Conservation (phyloP, 2,797 vertebrate genomes). For the Scyliorhinus canicula region DNA sequence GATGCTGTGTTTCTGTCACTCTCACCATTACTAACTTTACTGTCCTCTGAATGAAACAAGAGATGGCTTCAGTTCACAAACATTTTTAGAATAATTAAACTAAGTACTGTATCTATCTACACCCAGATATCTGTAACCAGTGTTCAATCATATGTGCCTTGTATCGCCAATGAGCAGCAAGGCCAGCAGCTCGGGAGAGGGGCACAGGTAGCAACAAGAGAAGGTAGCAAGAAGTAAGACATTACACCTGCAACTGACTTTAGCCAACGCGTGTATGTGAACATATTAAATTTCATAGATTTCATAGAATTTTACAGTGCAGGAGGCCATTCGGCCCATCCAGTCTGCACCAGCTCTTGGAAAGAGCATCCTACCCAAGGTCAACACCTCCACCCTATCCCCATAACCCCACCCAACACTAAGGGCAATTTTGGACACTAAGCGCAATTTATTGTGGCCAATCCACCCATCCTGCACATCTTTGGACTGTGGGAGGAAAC, state of each 20-base stretch:
- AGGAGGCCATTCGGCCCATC: no score
- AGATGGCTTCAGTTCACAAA: not conserved
- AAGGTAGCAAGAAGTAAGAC: not conserved
- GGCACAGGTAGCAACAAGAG: not conserved
- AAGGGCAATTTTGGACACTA: no score
- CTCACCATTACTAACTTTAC: constrained; percentile 48
- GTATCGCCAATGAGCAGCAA: not conserved
- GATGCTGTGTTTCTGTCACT: constrained; percentile 49
- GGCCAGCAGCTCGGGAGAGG: not conserved
- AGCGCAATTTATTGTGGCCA: no score
- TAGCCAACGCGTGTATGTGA: not conserved
- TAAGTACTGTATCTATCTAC: not conserved
- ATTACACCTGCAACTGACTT: not conserved
- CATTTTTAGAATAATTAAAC: not conserved
- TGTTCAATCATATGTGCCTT: not conserved
- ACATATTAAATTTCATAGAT: no score
- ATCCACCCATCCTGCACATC: no score
- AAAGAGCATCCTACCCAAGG: no score
- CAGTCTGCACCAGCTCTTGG: no score
- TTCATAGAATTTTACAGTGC: no score
- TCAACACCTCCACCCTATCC: no score
- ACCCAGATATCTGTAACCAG: not conserved
- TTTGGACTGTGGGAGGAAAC: no score
- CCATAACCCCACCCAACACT: no score
- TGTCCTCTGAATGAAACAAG: constrained; percentile 47